Evolutionary conservation across 2,888 invertebrate genomes (phyloP), one percentile per base, ranked within the genome.

Genomic region (Germaria angustata): DNA sequence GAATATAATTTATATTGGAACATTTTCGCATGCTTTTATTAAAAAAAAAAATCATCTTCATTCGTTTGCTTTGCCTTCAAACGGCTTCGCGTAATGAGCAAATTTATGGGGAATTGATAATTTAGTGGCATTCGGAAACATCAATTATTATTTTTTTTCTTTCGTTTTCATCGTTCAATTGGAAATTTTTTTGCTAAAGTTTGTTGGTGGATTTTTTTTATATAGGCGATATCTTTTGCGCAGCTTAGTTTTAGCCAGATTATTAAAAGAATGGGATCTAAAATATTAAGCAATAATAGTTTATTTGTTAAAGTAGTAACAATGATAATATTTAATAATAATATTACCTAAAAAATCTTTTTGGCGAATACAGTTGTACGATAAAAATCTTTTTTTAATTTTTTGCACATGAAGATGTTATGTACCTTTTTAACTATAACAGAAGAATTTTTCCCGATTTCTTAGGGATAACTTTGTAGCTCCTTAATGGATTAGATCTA

Each of bases 71-170:
- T 77, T 61, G 81, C 57, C 51, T 53, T 41, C 41, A 82, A 71
- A 82, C 84, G 84, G 85, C 82, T 85, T 79, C 84, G 84, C 87
- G 90, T 90, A 90, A 90, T 90, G 90, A 90, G 89, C 88, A 89
- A 90, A 90, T 90, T 90, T 90, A 90, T 90, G 90, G 89, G 87
- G 90, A 90, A 90, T 90, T 90, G 90, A 90, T 90, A 89, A 90
- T 90, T 90, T 90, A 90, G 89, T 90, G 89, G 89, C 90, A 89
- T 87, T 89, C 88, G 89, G 89, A 88, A 89, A 89, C 90, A 90
- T 90, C 89, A 90, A 90, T 90, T 90, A 90, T 82, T 66, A 6
- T 53, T 66, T 44, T 22, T 76, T 61, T 22, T 65, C 36, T 32
- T 66, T 66, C 39, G 24, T 41, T 41, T 72, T 53, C 24, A 34